Conservation (phyloP, 2,113 vertebrate genomes). For the Pseudopipra pipra region DNA sequence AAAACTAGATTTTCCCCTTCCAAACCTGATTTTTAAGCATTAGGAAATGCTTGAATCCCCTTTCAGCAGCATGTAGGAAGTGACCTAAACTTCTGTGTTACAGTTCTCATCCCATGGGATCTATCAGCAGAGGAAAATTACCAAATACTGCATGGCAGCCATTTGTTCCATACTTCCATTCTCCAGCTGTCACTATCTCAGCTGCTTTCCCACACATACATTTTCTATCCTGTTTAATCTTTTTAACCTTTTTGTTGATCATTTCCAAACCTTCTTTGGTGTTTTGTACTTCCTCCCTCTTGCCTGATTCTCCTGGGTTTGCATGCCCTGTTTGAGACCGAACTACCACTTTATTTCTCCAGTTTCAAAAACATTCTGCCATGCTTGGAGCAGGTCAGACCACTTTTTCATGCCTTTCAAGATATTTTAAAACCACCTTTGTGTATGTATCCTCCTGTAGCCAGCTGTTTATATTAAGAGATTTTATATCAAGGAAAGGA, state of each 20-base stretch:
- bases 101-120: background rate
- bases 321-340: background rate
- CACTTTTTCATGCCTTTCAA: background rate
- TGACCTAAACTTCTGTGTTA: background rate
- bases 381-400: background rate
- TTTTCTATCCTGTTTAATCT: background rate
- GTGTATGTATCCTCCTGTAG: background rate
- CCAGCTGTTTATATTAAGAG: background rate
- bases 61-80: background rate
- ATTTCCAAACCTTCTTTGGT: background rate
- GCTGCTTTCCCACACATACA: accelerated
- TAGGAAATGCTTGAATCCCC: background rate
- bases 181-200: background rate
- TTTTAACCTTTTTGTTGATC: background rate
- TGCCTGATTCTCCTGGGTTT: background rate
- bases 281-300: background rate
- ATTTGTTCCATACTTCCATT: background rate
- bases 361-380: background rate
- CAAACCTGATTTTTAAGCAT: background rate
- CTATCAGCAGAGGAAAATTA: background rate
- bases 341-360: background rate
- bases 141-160: background rate
- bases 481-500: background rate
- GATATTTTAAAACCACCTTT: background rate
- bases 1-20: background rate